Conservation (phyloP, 2,797 vertebrate species). For the Manis pentadactyla region DNA sequence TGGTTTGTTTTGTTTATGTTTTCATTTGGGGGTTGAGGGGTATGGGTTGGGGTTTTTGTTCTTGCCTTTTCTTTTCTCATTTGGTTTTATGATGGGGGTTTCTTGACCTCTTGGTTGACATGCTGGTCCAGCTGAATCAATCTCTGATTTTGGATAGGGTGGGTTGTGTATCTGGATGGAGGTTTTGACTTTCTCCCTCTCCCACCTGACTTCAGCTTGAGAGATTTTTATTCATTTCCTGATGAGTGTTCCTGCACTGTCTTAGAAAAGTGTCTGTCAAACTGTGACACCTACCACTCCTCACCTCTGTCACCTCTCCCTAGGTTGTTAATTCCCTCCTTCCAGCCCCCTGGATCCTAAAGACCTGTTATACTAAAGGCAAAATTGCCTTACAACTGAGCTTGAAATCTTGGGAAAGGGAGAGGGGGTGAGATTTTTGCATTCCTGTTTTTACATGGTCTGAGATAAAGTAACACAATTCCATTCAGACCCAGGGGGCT, state of each 20-base stretch:
- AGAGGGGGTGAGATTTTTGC: constrained; percentile 75
- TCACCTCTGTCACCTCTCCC: not conserved
- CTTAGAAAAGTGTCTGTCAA: constrained; percentile 74
- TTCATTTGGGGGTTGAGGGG: not conserved
- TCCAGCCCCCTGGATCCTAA: not conserved
- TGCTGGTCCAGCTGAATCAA: constrained; percentile 57
- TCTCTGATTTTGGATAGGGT: constrained; percentile 53
- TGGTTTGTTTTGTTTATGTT: constrained; percentile 70
- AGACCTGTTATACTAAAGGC: not conserved
- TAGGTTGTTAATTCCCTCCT: constrained; percentile 72
- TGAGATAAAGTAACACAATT: constrained; percentile 81
- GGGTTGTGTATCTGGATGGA: constrained; percentile 1
- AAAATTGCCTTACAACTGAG: not conserved
- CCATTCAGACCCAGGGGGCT: constrained; percentile 85
- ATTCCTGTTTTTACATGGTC: constrained; percentile 84
- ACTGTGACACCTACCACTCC: constrained; percentile 78
- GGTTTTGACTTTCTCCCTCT: not conserved
- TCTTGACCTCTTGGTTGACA: constrained; percentile 64
- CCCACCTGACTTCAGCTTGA: not conserved
- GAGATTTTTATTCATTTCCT: not conserved
- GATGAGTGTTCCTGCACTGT: constrained; percentile 51
- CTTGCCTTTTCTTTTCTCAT: constrained; percentile 9
- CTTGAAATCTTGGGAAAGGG: constrained; percentile 81
- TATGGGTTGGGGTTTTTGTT: constrained; percentile 49
- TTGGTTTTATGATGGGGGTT: not conserved